Conservation (phyloP, 1,140 invertebrate species). For the Dreissena rostriformis region DNA sequence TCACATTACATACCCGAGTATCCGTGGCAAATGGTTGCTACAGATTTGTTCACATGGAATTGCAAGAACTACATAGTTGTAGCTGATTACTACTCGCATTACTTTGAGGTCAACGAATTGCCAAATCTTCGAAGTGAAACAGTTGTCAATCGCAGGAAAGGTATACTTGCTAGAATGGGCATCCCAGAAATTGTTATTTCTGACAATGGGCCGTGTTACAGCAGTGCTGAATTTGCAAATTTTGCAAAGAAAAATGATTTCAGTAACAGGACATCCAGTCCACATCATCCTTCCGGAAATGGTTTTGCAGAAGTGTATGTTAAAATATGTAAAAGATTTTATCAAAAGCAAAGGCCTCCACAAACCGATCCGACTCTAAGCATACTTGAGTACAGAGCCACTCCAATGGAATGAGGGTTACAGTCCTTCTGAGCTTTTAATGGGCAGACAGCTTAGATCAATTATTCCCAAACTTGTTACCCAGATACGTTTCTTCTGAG, state of each 20-base stretch:
- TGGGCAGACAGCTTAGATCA: constrained; percentile 36
- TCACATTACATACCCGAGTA: constrained; percentile 55
- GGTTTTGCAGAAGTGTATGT: constrained; percentile 52
- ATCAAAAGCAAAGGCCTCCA: constrained; percentile 18
- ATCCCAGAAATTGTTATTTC: too few relatives aligned
- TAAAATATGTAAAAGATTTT: constrained; percentile 56
- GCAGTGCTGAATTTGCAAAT: too few relatives aligned
- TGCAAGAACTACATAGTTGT: too few relatives aligned
- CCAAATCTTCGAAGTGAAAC: constrained; percentile 8
- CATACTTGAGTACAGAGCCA: constrained; percentile 54
- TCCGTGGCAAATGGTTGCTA: constrained; percentile 64
- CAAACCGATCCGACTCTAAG: constrained; percentile 54
- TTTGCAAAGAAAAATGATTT: too few relatives aligned
- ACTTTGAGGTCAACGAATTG: constrained; percentile 58
- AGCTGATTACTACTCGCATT: too few relatives aligned
- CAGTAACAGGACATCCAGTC: too few relatives aligned
- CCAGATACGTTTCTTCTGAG: too few relatives aligned
- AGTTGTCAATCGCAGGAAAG: too few relatives aligned
- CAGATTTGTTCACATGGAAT: too few relatives aligned
- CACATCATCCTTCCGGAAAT: constrained; percentile 43
- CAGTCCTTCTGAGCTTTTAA: constrained; percentile 51
- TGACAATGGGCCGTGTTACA: too few relatives aligned
- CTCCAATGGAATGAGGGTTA: constrained; percentile 46
- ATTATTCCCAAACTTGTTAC: constrained; percentile 33
- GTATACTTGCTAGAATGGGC: too few relatives aligned